Conservation (phyloP, 2,113 vertebrate species). For the Cepphus grylle region DNA sequence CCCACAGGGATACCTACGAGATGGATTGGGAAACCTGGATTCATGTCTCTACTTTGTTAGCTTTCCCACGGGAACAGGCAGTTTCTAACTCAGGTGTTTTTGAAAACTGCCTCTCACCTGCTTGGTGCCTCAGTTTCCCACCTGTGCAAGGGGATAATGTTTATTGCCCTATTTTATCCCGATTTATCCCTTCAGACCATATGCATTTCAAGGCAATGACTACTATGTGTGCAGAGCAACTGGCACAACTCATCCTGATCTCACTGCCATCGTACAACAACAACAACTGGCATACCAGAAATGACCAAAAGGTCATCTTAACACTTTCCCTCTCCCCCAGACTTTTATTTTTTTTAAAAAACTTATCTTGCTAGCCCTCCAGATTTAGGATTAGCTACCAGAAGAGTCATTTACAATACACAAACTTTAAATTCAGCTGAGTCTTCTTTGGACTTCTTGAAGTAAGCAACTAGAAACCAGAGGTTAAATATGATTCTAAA, state of each 20-base stretch:
- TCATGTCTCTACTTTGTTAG: neutral
- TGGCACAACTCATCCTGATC: neutral
- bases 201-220: neutral
- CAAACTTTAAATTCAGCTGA: neutral
- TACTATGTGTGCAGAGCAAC: fast-evolving
- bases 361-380: neutral
- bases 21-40: neutral
- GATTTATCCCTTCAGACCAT: fast-evolving
- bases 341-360: neutral
- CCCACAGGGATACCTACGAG: neutral
- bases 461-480: neutral
- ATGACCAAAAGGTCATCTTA: neutral
- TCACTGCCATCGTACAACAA: neutral
- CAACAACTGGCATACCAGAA: neutral
- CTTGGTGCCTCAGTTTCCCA: neutral
- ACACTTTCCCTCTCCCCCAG: fast-evolving
- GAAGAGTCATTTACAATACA: neutral
- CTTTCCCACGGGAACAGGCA: neutral
- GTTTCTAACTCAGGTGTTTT: neutral
- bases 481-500: neutral
- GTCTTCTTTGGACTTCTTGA: neutral
- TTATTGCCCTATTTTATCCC: neutral
- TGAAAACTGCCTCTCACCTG: neutral
- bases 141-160: neutral
- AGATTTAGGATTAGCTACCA: neutral